phyloP scores from a whole-genome alignment of 2,113 vertebrate species.

The Cairina moschata region DNA sequence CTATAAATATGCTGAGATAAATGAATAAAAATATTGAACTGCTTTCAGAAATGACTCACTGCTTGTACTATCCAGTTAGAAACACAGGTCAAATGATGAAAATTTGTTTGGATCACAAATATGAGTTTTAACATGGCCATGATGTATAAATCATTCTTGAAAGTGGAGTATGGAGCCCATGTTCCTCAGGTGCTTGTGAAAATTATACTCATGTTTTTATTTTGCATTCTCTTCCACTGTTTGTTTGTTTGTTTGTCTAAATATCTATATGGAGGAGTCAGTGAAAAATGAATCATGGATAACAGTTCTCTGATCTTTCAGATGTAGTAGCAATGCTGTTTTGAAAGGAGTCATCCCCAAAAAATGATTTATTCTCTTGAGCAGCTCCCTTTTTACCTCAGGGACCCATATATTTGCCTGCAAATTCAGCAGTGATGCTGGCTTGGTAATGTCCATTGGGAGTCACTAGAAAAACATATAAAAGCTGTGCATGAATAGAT shows the following conservation, averaged over 20 bases:
- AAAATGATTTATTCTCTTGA: background rate
- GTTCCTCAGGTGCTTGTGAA: background rate
- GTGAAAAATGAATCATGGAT: background rate
- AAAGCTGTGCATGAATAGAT: constrained; percentile 23
- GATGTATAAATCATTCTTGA: background rate
- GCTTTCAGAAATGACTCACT: background rate
- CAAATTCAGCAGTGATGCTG: constrained; percentile 16
- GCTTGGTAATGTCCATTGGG: constrained; percentile 23
- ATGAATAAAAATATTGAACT: background rate
- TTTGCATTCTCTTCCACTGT: background rate
- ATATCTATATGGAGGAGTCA: background rate
- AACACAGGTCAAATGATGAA: background rate
- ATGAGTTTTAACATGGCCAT: background rate
- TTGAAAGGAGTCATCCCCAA: background rate
- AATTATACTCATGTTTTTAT: background rate
- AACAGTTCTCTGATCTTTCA: background rate
- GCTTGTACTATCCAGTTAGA: background rate
- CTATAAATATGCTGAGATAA: background rate
- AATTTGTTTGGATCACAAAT: background rate
- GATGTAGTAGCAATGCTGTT: background rate
- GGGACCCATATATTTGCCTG: background rate
- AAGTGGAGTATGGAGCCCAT: background rate
- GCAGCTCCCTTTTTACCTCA: background rate
- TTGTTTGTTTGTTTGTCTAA: constrained; percentile 16
- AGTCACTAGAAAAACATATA: constrained; percentile 40